These are phyloP conservation scores for Columba livia DNA, from an alignment of 2,113 vertebrate genomes.

Conservation along the genomic window DNA sequence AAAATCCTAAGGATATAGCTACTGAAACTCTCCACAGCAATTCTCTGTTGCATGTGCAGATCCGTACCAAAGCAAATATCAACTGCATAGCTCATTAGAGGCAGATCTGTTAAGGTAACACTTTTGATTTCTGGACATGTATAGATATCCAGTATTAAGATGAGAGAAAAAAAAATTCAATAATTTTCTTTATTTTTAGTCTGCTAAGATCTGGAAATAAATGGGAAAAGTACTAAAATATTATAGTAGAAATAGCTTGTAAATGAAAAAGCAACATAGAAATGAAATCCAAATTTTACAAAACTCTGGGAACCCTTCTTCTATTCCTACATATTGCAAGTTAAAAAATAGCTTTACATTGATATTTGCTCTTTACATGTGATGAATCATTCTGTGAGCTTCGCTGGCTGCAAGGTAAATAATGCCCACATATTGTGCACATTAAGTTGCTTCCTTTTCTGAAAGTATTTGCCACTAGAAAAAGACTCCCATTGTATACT, in stretches of 20 bases:
- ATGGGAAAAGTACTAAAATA: background rate
- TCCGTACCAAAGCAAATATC: background rate
- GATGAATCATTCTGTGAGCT: background rate
- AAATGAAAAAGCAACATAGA: background rate
- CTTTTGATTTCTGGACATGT: background rate
- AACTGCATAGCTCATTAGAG: background rate
- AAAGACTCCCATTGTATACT: background rate
- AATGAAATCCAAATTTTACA: background rate
- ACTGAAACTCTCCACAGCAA: background rate
- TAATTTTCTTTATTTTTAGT: background rate
- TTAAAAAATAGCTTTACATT: background rate
- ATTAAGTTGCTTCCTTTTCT: background rate
- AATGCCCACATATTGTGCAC: background rate
- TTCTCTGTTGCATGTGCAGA: background rate
- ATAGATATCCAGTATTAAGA: background rate
- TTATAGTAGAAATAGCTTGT: background rate
- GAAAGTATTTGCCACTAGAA: background rate
- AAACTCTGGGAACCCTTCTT: background rate
- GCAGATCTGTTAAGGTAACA: background rate
- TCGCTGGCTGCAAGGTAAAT: background rate
- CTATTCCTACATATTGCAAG: background rate
- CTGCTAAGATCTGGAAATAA: background rate
- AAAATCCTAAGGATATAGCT: background rate
- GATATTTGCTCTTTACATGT: fast-evolving
- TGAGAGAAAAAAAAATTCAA: background rate